Evolutionary conservation across 2,888 invertebrate species (phyloP), one percentile per base, ranked within the genome.

Genomic region (Amphipyra berbera): DNA sequence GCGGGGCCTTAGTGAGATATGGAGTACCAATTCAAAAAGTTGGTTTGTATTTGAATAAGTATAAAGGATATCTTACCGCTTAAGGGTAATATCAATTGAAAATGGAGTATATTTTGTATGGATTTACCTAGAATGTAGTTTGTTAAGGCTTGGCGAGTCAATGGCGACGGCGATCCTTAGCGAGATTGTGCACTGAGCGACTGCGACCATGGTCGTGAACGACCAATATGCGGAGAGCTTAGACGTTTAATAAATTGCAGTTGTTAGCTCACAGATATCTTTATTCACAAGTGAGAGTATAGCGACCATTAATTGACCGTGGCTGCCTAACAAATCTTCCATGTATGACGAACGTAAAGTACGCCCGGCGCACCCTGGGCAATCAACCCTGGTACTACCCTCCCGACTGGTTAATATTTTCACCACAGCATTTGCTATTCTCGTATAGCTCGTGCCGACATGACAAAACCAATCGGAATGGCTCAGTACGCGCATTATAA

Each of bases 61-160:
- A 21, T n/a, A 45, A 54, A 42, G 21, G 54, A 54, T 54, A 45
- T 54, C 54, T 27, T 37, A 27, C 27, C 45, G 13, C 27, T 10
- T n/a, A 45, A 10, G 44, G 37, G 38, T 9, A 41, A 40, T 50
- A 44, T 38, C 6, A 44, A 38, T 58, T 48, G 44, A 41, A 63
- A 42, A 44, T 38, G n/a, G 54, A 48, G 12, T 59, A 68, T 72
- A 73, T 72, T 73, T 73, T 72, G 45, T 61, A 73, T 48, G 68
- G 30, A 61, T 73, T 52, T 73, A 68, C 45, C 9, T 58, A 71
- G 55, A 40, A 6, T 49, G 56, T 65, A 49, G 21, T 10, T 50
- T 47, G 21, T 33, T 38, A 47, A 58, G 6, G 35, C n/a, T 44
- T 21, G 41, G 33, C 8, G 9, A 42, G 30, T 15, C 15, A 8